Conservation (phyloP, 1,140 invertebrate genomes). For the Spodoptera litura region DNA sequence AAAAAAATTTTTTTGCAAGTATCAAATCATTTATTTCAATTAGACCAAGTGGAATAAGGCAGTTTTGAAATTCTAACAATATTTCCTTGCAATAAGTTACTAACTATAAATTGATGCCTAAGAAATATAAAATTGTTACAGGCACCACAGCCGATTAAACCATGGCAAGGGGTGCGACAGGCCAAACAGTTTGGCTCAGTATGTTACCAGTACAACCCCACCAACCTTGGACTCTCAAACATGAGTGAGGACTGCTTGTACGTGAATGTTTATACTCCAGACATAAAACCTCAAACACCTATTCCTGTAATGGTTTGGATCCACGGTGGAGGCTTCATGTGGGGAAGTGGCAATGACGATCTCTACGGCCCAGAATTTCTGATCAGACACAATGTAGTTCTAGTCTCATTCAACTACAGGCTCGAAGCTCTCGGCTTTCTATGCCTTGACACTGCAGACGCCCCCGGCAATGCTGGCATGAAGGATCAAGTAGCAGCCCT, state of each 20-base stretch:
- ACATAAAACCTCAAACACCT: slow-evolving; percentile 52
- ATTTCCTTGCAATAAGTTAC: too few relatives aligned
- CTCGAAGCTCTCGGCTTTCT: slow-evolving; percentile 51
- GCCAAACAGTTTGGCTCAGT: slow-evolving; percentile 57
- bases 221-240: slow-evolving; percentile 48
- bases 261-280: slow-evolving; percentile 87
- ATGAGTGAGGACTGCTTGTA: slow-evolving; percentile 87
- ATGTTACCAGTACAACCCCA: slow-evolving; percentile 51
- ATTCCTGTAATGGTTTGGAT: slow-evolving; percentile 60
- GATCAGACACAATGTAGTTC: slow-evolving; percentile 86
- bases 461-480: slow-evolving; percentile 89
- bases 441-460: slow-evolving; percentile 85
- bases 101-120: background rate
- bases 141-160: slow-evolving; percentile 59
- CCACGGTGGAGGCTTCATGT: slow-evolving; percentile 88
- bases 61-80: too few relatives aligned
- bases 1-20: too few relatives aligned
- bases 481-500: slow-evolving; percentile 88
- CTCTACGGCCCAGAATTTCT: slow-evolving; percentile 87
- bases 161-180: slow-evolving; percentile 58
- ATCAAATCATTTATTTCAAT: too few relatives aligned
- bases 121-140: slow-evolving; percentile 45
- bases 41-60: too few relatives aligned
- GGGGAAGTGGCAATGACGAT: slow-evolving; percentile 84
- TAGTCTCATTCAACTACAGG: slow-evolving; percentile 76